Evolutionary conservation across 2,888 invertebrate species (phyloP).

Genomic region (Drosophila flavopinicola): DNA sequence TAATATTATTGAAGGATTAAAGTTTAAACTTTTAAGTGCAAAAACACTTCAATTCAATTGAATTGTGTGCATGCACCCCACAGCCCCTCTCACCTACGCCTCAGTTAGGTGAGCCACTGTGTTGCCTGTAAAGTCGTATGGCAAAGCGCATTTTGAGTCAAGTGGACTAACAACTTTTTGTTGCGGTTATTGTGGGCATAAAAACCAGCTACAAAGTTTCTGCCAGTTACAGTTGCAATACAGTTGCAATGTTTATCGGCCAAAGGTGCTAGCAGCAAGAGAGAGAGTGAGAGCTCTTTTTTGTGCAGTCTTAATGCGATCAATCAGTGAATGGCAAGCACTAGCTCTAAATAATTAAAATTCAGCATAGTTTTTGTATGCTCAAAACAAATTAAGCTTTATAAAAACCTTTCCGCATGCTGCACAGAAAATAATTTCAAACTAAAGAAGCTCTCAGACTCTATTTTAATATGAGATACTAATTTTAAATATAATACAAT

Average conservation of each 20-base stretch:
- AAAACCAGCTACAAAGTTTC: constrained; percentile 64
- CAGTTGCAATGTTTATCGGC: constrained; percentile 33
- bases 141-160: constrained; percentile 62
- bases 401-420: too few species aligned
- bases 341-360: neutral
- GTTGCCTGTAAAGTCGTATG: constrained; percentile 40
- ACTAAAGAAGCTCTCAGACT: too few species aligned
- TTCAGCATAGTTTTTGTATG: neutral
- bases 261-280: neutral
- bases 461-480: too few species aligned
- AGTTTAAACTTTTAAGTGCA: constrained; percentile 79
- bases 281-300: neutral
- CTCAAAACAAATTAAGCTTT: too few species aligned
- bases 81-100: neutral
- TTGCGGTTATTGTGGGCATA: constrained; percentile 61
- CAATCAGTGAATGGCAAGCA: constrained; percentile 14
- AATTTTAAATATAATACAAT: too few species aligned
- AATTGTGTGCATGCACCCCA: constrained; percentile 45
- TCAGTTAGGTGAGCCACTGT: constrained; percentile 22
- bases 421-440: too few species aligned
- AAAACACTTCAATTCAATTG: constrained; percentile 76
- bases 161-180: constrained; percentile 67
- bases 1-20: constrained; percentile 81
- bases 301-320: constrained; percentile 11
- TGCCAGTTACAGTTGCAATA: constrained; percentile 27